These are phyloP conservation scores for Drosophila lowei DNA, from an alignment of 1,140 invertebrate genomes.

Conservation along the genomic window DNA sequence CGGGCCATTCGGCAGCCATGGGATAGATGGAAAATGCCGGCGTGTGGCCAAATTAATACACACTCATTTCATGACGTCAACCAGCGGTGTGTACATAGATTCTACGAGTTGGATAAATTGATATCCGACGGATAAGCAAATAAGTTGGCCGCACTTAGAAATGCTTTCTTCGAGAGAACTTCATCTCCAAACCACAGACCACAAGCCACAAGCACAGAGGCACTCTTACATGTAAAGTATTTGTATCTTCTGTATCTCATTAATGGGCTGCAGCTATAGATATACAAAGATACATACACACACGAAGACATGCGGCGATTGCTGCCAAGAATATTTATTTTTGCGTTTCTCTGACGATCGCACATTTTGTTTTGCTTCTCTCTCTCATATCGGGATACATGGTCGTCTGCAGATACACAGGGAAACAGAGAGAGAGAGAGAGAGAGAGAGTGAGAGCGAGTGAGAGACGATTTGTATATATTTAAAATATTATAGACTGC, in stretches of 20 bases:
- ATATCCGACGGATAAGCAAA: constrained; percentile 25
- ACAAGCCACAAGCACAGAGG: constrained; percentile 3
- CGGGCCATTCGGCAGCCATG: constrained; percentile 4
- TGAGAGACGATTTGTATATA: constrained; percentile 62
- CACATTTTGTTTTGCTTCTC: constrained; percentile 62
- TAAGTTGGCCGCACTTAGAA: constrained; percentile 39
- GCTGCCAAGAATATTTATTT: constrained; percentile 73
- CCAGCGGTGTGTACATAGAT: constrained; percentile 8
- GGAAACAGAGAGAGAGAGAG: constrained; percentile 13
- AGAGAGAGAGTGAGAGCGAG: neutral
- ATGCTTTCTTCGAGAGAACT: constrained; percentile 58
- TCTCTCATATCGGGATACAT: constrained; percentile 34
- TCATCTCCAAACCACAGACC: constrained; percentile 33
- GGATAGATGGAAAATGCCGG: constrained; percentile 67
- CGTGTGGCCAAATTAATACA: constrained; percentile 61
- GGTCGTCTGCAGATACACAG: constrained; percentile 38
- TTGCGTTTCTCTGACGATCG: constrained; percentile 69
- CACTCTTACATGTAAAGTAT: constrained; percentile 15
- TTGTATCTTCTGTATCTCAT: constrained; percentile 61
- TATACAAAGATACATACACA: constrained; percentile 19
- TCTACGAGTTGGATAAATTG: neutral
- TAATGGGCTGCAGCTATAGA: constrained; percentile 55
- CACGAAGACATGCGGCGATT: neutral
- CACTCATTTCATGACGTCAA: constrained; percentile 71
- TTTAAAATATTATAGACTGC: constrained; percentile 77